Base-by-base conservation (phyloP, 2,113 vertebrate species). In the Silurus asotus region DNA sequence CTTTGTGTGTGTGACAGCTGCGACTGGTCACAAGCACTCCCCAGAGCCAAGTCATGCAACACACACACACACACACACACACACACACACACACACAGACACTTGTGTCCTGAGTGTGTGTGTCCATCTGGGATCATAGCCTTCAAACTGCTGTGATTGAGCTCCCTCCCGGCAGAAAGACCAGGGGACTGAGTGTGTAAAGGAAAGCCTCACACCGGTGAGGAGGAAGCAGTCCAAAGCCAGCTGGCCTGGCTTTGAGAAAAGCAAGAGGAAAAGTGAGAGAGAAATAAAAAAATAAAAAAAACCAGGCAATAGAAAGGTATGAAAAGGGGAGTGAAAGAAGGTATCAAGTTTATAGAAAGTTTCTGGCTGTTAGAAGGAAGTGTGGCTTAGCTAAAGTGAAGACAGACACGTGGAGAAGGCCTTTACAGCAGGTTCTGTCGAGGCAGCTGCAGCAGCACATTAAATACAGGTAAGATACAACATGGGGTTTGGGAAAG, bases 241-340 rank as follows among this genome's bases (percentile, higher is more conserved):
- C 95, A 95, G 95, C 95, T 95, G 94, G 93, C 93, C 94, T 93
- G 93, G 93, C 94, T 95, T 94, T 94, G 93, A 92, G 91, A 88
- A 90, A 88, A 91, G 90, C 79, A 76, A 92, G 89, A 90, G 90
- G 87, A 72, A 86, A 82, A 83, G 80, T 77, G 82, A 88, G 58
- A 90, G 87, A 88, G 88, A 91, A 74, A 82, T 70, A 84, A 76
- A 86, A 25, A 86, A 23, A 79, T 37, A 74, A 51, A 83, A 45
- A 75, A 61, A 83, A 65, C 3, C 48, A 75, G 48, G 64, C 84
- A 74, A 78, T 64, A 78, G 84, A 86, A 90, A 61, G 49, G 64
- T 79, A 59, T 15, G 10, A 80, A 61, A 37, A 82, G 58, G 76
- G 74, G 51, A 49, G 81, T 45, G 51, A 76, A 89, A 91, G 58